Conservation (phyloP, 2,113 vertebrate genomes). For the Pica pica region DNA sequence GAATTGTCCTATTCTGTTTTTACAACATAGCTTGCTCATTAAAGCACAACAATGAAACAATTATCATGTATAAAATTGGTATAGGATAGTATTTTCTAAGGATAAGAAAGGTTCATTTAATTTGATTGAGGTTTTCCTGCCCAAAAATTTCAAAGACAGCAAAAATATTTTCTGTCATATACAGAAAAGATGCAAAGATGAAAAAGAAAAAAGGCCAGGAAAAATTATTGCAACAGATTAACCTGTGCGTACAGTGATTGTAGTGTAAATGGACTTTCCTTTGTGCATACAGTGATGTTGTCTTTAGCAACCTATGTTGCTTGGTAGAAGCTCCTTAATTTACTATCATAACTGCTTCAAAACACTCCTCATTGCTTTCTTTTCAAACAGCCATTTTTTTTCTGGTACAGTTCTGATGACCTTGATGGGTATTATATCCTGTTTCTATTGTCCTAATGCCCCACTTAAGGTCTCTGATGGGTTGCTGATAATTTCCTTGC, state of each 20-base stretch:
- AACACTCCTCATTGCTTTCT: neutral
- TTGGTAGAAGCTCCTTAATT: slow-evolving; percentile 18
- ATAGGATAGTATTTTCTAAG: neutral
- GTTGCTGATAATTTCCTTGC: neutral
- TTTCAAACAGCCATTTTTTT: neutral
- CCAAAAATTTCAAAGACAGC: neutral
- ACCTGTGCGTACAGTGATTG: neutral
- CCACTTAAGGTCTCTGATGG: neutral
- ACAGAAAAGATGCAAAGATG: neutral
- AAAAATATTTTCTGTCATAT: neutral
- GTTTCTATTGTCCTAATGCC: slow-evolving; percentile 8
- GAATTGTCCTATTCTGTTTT: neutral
- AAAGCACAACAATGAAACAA: neutral
- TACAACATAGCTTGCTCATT: neutral
- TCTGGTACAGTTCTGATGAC: neutral
- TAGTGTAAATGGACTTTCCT: slow-evolving; percentile 7
- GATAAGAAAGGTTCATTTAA: neutral
- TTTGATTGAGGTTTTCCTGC: neutral
- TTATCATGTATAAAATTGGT: neutral
- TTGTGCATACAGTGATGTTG: neutral
- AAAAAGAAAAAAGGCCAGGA: neutral
- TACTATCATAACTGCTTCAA: neutral
- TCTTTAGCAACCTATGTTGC: neutral
- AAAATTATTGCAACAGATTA: neutral
- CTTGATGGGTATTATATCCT: neutral